These are phyloP conservation scores for Caenorhabditis sinica DNA, from an alignment of 2,888 invertebrate species.

Conservation along the genomic window DNA sequence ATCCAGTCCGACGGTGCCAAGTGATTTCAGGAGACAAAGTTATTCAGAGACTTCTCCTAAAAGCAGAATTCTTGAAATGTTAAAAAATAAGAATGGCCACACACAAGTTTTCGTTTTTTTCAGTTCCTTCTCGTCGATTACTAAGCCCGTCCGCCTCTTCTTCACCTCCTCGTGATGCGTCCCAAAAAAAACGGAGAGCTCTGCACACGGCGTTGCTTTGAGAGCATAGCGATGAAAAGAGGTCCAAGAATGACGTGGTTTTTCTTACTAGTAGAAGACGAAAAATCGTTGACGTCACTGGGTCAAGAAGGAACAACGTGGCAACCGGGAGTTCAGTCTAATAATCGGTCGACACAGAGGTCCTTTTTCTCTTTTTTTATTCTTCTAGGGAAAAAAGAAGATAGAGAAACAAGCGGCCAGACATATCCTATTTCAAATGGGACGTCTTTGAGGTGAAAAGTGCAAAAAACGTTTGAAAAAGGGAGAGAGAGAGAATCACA, in stretches of 20 bases:
- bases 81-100: conserved; percentile 36
- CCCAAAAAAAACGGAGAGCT: conserved; percentile 47
- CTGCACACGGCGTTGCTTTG: conserved; percentile 40
- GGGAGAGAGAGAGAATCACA: conserved; percentile 43
- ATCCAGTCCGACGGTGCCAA: neutral
- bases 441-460: conserved; percentile 46
- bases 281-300: conserved; percentile 62
- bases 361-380: conserved; percentile 22
- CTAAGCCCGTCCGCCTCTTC: conserved; percentile 52
- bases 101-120: neutral
- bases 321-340: conserved; percentile 33
- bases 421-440: conserved; percentile 43
- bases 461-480: conserved; percentile 34
- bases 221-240: conserved; percentile 51
- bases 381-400: conserved; percentile 20
- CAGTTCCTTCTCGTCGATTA: conserved; percentile 51
- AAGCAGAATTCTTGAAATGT: conserved; percentile 9
- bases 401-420: conserved; percentile 6
- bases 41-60: conserved; percentile 1
- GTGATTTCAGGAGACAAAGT: neutral
- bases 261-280: conserved; percentile 48
- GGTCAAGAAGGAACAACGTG: conserved; percentile 55
- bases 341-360: conserved; percentile 15
- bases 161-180: conserved; percentile 60
- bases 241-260: conserved; percentile 55